Evolutionary conservation across 2,113 vertebrate species (phyloP).

Genomic region (Austrofundulus limnaeus): DNA sequence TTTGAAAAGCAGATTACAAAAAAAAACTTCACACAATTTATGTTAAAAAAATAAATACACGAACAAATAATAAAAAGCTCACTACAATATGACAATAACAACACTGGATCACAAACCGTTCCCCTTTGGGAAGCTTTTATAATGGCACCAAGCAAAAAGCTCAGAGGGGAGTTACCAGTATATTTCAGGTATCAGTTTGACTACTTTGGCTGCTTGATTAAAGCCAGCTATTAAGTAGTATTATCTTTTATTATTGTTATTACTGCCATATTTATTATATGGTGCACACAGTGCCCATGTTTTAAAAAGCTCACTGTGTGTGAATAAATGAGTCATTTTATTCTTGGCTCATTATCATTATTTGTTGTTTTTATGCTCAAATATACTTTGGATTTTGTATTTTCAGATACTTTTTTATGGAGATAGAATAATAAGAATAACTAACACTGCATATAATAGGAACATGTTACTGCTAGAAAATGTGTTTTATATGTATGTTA

Average conservation of each 20-base stretch:
- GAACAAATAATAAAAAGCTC: no score
- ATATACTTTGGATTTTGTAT: neutral
- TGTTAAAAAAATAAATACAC: no score
- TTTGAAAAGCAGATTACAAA: no score
- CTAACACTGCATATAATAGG: neutral
- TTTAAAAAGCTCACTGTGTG: neutral
- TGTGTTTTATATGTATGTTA: no score
- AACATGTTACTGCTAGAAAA: neutral
- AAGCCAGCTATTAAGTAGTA: neutral
- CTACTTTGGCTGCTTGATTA: neutral
- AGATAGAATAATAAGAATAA: neutral
- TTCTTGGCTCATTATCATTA: neutral
- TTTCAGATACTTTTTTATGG: neutral
- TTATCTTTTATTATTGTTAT: slow-evolving; percentile 1
- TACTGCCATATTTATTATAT: neutral
- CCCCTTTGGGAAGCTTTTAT: neutral
- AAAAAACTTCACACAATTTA: no score
- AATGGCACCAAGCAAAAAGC: neutral
- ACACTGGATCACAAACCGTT: neutral
- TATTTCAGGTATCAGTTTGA: neutral
- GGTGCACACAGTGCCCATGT: neutral
- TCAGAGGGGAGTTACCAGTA: neutral
- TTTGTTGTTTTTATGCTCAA: neutral
- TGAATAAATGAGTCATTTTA: neutral
- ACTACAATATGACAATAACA: no score